These are phyloP conservation scores for Imbricaverruca yamaguchii DNA, from an alignment of 2,888 invertebrate genomes.

Conservation along the genomic window DNA sequence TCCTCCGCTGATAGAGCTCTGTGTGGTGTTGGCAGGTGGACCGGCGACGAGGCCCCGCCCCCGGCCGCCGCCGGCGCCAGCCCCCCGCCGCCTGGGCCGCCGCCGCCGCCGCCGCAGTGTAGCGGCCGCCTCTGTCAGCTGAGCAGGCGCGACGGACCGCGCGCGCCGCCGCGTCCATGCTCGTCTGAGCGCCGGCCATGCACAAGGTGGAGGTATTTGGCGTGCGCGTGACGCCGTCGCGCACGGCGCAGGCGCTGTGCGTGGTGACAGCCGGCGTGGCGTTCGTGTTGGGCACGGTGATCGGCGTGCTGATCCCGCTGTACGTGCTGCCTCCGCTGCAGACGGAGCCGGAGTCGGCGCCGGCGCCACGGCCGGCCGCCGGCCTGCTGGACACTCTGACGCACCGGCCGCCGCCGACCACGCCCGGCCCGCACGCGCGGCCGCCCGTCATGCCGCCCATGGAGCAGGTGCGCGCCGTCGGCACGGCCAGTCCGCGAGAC, in stretches of 20 bases:
- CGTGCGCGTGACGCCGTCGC: slow-evolving; percentile 27
- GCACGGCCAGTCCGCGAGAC: background rate
- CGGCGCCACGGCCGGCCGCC: background rate
- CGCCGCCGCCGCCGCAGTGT: background rate
- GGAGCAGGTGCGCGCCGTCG: slow-evolving; percentile 1
- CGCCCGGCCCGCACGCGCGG: background rate
- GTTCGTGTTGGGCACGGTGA: slow-evolving; percentile 31
- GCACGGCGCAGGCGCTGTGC: slow-evolving; percentile 28
- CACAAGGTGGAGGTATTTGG: slow-evolving; percentile 29
- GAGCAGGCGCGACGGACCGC: background rate
- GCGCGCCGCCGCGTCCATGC: background rate
- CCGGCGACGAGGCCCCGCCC: background rate
- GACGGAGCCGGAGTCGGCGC: background rate
- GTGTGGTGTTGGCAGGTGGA: slow-evolving; percentile 9
- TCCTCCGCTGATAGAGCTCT: slow-evolving; percentile 3
- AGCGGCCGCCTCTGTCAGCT: no score
- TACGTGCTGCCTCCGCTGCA: slow-evolving; percentile 27
- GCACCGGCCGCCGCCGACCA: slow-evolving; percentile 10
- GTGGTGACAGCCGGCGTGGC: slow-evolving; percentile 28
- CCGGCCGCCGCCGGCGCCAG: background rate
- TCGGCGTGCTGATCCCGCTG: slow-evolving; percentile 31
- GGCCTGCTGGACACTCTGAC: background rate
- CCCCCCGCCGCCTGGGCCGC: background rate
- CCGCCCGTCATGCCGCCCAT: background rate
- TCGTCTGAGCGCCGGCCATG: background rate